These are phyloP conservation scores for Drosophila rufa DNA, from an alignment of 1,140 invertebrate genomes.

Conservation along the genomic window DNA sequence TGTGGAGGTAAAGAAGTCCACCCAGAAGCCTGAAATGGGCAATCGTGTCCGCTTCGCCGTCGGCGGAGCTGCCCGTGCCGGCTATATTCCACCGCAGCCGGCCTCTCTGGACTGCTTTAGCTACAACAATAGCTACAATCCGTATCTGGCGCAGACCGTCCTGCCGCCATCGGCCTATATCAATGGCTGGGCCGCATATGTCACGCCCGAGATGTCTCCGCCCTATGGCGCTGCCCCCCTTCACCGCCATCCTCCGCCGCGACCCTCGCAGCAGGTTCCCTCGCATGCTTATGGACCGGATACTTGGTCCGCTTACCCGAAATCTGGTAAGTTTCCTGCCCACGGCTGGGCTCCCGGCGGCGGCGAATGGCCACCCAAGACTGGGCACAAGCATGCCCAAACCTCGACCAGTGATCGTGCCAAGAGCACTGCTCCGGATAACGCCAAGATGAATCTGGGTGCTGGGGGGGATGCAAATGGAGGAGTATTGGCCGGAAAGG, in stretches of 20 bases:
- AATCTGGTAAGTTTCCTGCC: conserved; percentile 2
- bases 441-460: neutral
- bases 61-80: conserved; percentile 54
- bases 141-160: conserved; percentile 50
- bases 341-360: conserved; percentile 26
- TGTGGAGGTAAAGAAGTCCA: conserved; percentile 92
- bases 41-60: conserved; percentile 56
- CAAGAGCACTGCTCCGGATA: conserved; percentile 27
- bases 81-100: conserved; percentile 65
- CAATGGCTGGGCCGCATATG: conserved; percentile 72
- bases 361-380: conserved; percentile 34
- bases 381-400: conserved; percentile 29
- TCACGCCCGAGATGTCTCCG: conserved; percentile 28
- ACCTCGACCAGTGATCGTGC: conserved; percentile 25
- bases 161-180: conserved; percentile 68
- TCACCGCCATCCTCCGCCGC: neutral
- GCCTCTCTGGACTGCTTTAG: conserved; percentile 41
- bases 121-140: conserved; percentile 52
- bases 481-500: neutral
- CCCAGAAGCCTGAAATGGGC: conserved; percentile 88
- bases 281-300: neutral
- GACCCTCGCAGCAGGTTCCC: neutral
- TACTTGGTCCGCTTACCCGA: conserved; percentile 14
- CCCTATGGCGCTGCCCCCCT: conserved; percentile 2
- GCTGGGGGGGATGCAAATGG: conserved; percentile 18